Conservation (phyloP, 2,113 vertebrate species). For the Sceloporus undulatus region DNA sequence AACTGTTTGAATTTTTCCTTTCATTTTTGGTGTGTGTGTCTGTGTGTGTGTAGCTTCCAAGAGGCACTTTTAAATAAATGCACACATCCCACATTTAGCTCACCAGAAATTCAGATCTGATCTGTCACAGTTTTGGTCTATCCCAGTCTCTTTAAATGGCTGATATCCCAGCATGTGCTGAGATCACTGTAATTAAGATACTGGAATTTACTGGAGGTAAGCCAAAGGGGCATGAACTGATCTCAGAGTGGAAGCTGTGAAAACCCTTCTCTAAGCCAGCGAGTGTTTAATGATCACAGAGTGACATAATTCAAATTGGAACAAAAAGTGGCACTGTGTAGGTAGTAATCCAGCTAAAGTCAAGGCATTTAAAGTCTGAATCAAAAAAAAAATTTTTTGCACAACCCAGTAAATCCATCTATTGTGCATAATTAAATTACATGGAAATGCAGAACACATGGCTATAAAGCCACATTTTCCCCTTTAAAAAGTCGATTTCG, state of each 20-base stretch:
- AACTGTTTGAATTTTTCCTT: not conserved
- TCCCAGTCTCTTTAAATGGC: not conserved
- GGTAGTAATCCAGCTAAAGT: slow-evolving; percentile 38
- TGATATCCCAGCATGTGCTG: slow-evolving; percentile 15
- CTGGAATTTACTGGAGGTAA: slow-evolving; percentile 24
- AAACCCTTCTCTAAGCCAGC: slow-evolving; percentile 29
- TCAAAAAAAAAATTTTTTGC: slow-evolving; percentile 22
- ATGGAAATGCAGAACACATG: slow-evolving; percentile 36
- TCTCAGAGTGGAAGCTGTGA: slow-evolving; percentile 20
- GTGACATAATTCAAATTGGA: slow-evolving; percentile 41
- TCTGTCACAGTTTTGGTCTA: not conserved
- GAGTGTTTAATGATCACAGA: slow-evolving; percentile 30
- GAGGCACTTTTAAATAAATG: not conserved
- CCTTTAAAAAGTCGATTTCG: slow-evolving; percentile 54
- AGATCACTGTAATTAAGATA: slow-evolving; percentile 37
- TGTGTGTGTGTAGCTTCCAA: not conserved
- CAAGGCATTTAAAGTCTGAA: slow-evolving; percentile 36
- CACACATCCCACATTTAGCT: not conserved
- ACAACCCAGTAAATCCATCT: slow-evolving; percentile 46
- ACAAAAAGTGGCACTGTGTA: slow-evolving; percentile 26
- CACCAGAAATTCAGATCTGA: not conserved
- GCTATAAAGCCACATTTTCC: slow-evolving; percentile 39
- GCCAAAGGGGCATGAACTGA: slow-evolving; percentile 42
- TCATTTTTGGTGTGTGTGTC: not conserved
- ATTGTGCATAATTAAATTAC: slow-evolving; percentile 53